Evolutionary conservation across 2,797 vertebrate genomes (phyloP).

Genomic region (Thaleichthys pacificus): DNA sequence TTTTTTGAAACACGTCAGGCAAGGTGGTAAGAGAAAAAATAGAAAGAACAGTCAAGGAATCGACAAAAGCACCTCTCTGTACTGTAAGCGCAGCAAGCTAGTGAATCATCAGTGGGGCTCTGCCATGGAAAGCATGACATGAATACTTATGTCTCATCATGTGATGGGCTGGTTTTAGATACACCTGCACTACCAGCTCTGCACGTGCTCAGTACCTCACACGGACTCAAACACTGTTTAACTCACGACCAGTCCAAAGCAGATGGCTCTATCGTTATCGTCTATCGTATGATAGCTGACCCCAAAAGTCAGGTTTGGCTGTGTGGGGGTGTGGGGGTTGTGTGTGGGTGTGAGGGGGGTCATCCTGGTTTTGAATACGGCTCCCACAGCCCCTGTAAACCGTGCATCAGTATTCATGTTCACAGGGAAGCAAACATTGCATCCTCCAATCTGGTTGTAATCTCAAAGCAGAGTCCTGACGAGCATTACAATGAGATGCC

Average conservation of each 20-base stretch:
- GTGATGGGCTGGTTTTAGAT: neutral
- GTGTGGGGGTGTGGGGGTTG: neutral
- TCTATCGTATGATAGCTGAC: neutral
- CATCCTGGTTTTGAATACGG: no score
- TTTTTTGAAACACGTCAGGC: conserved; percentile 47
- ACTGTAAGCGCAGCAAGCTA: conserved; percentile 4
- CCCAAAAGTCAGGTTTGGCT: neutral
- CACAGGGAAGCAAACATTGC: conserved; percentile 24
- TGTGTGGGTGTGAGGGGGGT: no score
- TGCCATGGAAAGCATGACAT: conserved; percentile 1
- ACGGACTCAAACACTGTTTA: conserved; percentile 15
- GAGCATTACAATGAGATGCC: conserved; percentile 36
- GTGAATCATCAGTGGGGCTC: neutral
- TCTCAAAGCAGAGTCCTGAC: conserved; percentile 24
- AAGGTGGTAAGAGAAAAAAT: conserved; percentile 14
- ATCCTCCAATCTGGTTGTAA: conserved; percentile 8
- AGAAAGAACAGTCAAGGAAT: neutral
- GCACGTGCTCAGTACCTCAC: conserved; percentile 5
- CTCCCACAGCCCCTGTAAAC: neutral
- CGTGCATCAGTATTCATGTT: neutral
- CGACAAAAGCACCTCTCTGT: neutral
- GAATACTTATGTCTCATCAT: conserved; percentile 3
- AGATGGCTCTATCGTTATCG: neutral
- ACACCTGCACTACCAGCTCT: conserved; percentile 5
- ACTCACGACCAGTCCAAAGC: conserved; percentile 7